These are phyloP conservation scores for Blastobasis adustella DNA, from an alignment of 2,888 invertebrate species.

Conservation along the genomic window DNA sequence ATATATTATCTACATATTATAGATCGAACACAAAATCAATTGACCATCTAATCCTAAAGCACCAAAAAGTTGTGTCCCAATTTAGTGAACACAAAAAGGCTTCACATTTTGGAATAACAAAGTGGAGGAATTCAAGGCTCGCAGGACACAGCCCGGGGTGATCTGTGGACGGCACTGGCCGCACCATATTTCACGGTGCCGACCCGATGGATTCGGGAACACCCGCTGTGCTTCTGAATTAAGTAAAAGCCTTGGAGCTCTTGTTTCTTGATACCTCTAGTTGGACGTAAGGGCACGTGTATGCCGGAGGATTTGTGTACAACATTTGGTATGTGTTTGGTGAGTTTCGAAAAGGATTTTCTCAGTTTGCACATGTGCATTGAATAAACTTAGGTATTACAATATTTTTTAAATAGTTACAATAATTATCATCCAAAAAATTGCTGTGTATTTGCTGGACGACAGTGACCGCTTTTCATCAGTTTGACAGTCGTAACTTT, in stretches of 20 bases:
- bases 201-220: conserved; percentile 69
- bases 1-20: not conserved
- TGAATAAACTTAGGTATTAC: too few relatives aligned
- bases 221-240: conserved; percentile 84
- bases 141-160: conserved; percentile 62
- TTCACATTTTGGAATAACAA: conserved; percentile 29
- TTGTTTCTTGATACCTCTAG: conserved; percentile 72
- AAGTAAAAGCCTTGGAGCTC: conserved; percentile 82
- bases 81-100: conserved; percentile 28
- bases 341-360: too few relatives aligned
- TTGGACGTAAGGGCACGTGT: conserved; percentile 37
- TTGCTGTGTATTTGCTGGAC: too few relatives aligned
- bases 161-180: conserved; percentile 35
- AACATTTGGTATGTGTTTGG: too few relatives aligned
- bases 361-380: too few relatives aligned
- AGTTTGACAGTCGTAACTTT: too few relatives aligned
- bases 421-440: too few relatives aligned
- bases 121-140: conserved; percentile 52
- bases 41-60: conserved; percentile 6
- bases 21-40: conserved; percentile 1
- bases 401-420: too few relatives aligned
- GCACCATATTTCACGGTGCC: conserved; percentile 70
- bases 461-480: too few relatives aligned
- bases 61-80: conserved; percentile 22
- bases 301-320: not conserved